Evolutionary conservation across 2,113 vertebrate genomes (phyloP), one percentile per base, ranked within the genome.

Genomic region (Petromus typicus): DNA sequence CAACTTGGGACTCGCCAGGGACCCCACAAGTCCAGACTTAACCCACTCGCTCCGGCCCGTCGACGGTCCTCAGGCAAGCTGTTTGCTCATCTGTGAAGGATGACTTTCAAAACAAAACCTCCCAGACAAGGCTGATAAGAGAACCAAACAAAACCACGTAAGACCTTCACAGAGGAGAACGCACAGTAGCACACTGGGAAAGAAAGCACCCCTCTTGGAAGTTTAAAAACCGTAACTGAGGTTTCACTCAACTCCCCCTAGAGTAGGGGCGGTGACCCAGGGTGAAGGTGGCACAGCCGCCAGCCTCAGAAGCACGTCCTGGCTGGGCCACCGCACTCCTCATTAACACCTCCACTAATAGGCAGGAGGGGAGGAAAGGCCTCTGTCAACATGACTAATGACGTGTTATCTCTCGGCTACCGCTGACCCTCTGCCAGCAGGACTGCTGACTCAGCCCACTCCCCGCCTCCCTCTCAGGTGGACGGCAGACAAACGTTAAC

Each of bases 351-450:
- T 90, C 67, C 56, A 51, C 90, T 61, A 88, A 84, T 37, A 90
- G 51, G 83, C 85, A 63, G 71, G 81, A 81, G 59, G 30, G 61
- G 64, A 93, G 76, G 54, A 86, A 93, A 32, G 0, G 81, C 59
- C 92, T 89, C 76, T 73, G 85, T 86, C 93, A 96, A 59, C 90
- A 83, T 37, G 85, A 96, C 76, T 92, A 90, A 93, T 34, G 43
- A 81, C 34, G 22, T 84, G 82, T 84, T 90, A 90, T 92, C 85
- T 94, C 69, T 86, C 69, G 4, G 56, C 95, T 95, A 71, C 95
- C 59, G 76, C 11, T 87, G 95, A 92, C 76, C 63, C 45, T 69
- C 27, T 54, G 90, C 95, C 87, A 66, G 86, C 43, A 81, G 51
- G 16, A 86, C 20, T 12, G 63, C 87, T 92, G 90, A 96, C 92